Evolutionary conservation across 1,140 invertebrate genomes (phyloP), one percentile per base, ranked within the genome.

Genomic region (Tribolium madens): DNA sequence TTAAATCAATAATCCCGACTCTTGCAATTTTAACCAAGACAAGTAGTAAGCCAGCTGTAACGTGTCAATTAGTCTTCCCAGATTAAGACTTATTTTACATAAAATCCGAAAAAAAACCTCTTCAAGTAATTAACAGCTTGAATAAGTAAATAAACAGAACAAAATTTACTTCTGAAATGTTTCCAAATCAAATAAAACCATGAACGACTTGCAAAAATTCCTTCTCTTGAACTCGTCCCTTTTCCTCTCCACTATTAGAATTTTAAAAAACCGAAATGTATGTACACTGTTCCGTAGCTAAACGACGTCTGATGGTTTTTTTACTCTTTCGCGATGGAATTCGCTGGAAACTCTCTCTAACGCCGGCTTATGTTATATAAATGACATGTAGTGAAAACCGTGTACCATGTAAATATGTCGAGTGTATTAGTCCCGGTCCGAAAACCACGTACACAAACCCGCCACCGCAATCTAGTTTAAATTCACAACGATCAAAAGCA

Each of bases 401-500:
- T 33, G 57, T 33, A 26, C 57, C 57, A 64, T 64, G 57, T 64
- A 64, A 64, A 64, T 64, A 64, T 64, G 57, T 64, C 57, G 57
- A 64, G 57, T 71, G 69, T 72, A 72, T 72, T 72, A 52, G 70
- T 52, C 17, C 42, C 70, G 50, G 70, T 52, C 50, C 70, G 50
- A 71, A 21, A 52, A 64, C 57, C 57, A 33, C 57, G 57, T 33
- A 64, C 57, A 64, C 57, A 64, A 33, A 64, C 57, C 26, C 57
- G n/a, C 57, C 10, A 18, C 57, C 57, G 46, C 46, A 72, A 52
- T 71, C 70, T 72, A 48, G 70, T 72, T 72, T 18, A 72, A 50
- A 72, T 72, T 72, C 70, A 72, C 70, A 50, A 72, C 70, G 50
- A 52, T 52, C 50, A 72, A 72, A 72, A 72, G 70, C 70, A 72